Percentiles rank a stretch among this genome's conserved stretches.
Evolutionary conservation across 37 sponge, comb jelly and placozoan species (phyloP).

Genomic region (Spongilla lacustris): DNA sequence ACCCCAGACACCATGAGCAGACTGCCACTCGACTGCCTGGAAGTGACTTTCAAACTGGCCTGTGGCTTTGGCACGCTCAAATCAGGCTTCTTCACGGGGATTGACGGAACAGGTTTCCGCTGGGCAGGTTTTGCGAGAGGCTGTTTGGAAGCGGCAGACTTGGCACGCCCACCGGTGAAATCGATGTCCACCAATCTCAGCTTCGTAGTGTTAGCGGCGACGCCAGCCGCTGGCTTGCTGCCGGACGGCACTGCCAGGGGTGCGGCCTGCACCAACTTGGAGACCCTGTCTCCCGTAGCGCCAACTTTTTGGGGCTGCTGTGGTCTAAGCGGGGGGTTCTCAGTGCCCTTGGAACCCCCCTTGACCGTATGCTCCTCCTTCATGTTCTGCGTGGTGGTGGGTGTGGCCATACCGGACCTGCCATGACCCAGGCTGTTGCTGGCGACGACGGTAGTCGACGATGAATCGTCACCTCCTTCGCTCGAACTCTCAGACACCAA

Average conservation of each 20-base stretch:
- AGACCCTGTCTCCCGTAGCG: not conserved
- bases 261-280: not conserved
- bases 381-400: not conserved
- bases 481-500: not conserved
- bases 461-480: not conserved
- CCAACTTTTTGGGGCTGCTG: not conserved
- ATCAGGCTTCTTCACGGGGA: not conserved
- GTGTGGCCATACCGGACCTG: not conserved
- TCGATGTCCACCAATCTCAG: conserved; percentile 55
- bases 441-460: not conserved
- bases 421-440: not conserved
- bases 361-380: not conserved
- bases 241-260: not conserved
- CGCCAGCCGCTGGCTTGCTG: not conserved
- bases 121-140: not conserved
- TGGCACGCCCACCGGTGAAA: conserved; percentile 42
- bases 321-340: not conserved
- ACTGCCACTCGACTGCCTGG: not conserved
- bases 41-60: not conserved
- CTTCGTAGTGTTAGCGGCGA: conserved; percentile 6
- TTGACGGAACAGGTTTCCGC: not conserved
- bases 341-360: not conserved
- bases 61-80: not conserved
- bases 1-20: not conserved
- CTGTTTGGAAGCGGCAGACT: not conserved